These are phyloP conservation scores for Aplocera efformata DNA, from an alignment of 2,888 invertebrate genomes.

Conservation along the genomic window DNA sequence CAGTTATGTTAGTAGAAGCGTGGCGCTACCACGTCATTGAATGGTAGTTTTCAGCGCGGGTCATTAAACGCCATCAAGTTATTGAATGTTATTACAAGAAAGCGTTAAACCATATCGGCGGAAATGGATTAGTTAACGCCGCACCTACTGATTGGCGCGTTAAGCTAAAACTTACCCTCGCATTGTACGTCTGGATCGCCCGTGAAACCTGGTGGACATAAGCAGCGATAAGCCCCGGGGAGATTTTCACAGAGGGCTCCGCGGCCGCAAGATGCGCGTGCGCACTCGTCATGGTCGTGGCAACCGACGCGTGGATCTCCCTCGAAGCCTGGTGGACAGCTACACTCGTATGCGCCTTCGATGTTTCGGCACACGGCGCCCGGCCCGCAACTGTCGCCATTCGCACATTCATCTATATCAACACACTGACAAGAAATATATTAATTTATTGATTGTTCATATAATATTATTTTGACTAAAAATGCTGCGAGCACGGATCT, in stretches of 20 bases:
- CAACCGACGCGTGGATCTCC: constrained; percentile 90
- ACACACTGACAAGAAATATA: constrained; percentile 80
- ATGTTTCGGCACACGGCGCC: constrained; percentile 90
- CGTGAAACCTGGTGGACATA: constrained; percentile 90
- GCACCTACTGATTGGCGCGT: constrained; percentile 40
- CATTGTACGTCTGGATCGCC: constrained; percentile 89
- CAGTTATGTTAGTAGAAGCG: constrained; percentile 71
- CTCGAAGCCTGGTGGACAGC: constrained; percentile 90
- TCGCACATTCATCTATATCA: constrained; percentile 91
- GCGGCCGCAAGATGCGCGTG: constrained; percentile 87
- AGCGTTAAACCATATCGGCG: constrained; percentile 68
- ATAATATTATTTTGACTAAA: background rate
- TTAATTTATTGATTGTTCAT: constrained; percentile 3
- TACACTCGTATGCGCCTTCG: constrained; percentile 90
- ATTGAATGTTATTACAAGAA: constrained; percentile 45
- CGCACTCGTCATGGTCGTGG: constrained; percentile 87
- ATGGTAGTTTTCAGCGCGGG: constrained; percentile 71
- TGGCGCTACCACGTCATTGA: constrained; percentile 64
- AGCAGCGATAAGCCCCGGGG: constrained; percentile 88
- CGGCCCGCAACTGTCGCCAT: constrained; percentile 86
- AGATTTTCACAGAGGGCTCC: constrained; percentile 89
- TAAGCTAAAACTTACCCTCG: constrained; percentile 80
- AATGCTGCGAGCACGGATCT: too few relatives aligned
- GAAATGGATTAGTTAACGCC: constrained; percentile 46
- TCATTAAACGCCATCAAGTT: constrained; percentile 51